Evolutionary conservation across 2,888 invertebrate genomes (phyloP).

Genomic region (Halictus quadricinctus): DNA sequence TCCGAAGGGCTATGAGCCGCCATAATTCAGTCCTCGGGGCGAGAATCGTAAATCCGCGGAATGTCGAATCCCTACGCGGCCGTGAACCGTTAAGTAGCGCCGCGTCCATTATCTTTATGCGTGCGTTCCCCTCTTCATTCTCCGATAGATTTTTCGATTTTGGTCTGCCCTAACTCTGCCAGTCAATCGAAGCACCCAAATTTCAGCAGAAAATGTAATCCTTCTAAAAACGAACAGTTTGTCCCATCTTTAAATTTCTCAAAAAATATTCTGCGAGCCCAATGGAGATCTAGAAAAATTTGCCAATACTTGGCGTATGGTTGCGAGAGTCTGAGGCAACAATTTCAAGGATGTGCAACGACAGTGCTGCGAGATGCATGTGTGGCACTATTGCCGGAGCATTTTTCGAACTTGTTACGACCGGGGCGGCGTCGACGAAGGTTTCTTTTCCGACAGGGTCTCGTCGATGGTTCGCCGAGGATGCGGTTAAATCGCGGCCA

Average conservation of each 20-base stretch:
- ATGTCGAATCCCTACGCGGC: constrained; percentile 54
- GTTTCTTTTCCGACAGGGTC: constrained; percentile 45
- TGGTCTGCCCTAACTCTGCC: neutral
- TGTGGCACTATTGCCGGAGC: neutral
- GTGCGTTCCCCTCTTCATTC: neutral
- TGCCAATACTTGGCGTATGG: neutral
- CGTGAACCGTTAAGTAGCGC: constrained; percentile 38
- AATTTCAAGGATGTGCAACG: neutral
- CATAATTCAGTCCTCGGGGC: constrained; percentile 65
- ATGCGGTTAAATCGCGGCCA: constrained; percentile 49
- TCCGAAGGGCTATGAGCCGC: constrained; percentile 49
- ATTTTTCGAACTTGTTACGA: neutral
- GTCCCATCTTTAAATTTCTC: neutral
- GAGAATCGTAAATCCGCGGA: constrained; percentile 67
- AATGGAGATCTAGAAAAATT: no score
- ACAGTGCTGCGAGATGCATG: neutral
- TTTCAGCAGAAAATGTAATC: neutral
- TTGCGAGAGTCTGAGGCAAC: neutral
- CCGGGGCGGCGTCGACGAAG: neutral
- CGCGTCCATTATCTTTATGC: constrained; percentile 42
- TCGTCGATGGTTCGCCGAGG: constrained; percentile 54
- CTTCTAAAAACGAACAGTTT: neutral
- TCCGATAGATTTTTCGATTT: neutral
- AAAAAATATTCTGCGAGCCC: neutral
- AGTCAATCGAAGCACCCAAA: no score